Conservation (phyloP, 2,113 vertebrate genomes). For the Gobiocypris rarus region DNA sequence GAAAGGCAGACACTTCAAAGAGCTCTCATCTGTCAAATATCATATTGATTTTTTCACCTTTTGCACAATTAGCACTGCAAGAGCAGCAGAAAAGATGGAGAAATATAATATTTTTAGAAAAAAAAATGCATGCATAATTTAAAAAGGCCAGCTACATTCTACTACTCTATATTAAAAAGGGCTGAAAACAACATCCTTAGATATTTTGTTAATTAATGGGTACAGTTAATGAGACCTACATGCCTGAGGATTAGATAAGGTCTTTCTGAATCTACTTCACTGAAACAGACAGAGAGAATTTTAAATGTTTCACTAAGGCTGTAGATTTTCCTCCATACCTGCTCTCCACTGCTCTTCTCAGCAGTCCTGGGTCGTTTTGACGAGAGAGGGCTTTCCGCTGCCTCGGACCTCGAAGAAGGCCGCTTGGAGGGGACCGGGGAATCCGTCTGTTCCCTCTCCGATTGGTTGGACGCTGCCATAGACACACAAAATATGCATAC, state of each 20-base stretch:
- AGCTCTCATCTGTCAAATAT: constrained; percentile 77
- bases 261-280: neutral
- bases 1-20: constrained; percentile 76
- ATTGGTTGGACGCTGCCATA: constrained; percentile 78
- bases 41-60: constrained; percentile 79
- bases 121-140: constrained; percentile 59
- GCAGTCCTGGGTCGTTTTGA: constrained; percentile 88
- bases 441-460: constrained; percentile 88
- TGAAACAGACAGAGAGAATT: neutral
- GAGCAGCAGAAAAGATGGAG: constrained; percentile 64
- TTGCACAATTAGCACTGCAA: constrained; percentile 76
- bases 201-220: constrained; percentile 62
- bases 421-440: constrained; percentile 85
- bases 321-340: constrained; percentile 79
- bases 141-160: constrained; percentile 56
- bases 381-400: constrained; percentile 84
- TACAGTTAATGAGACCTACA: constrained; percentile 64
- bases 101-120: constrained; percentile 65
- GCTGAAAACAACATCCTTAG: constrained; percentile 60
- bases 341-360: constrained; percentile 88
- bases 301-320: neutral
- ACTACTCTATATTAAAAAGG: constrained; percentile 50
- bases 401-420: constrained; percentile 81
- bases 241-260: constrained; percentile 56
- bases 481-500: constrained; percentile 49